Percentiles rank a stretch among this genome's conserved stretches.
These are phyloP conservation scores for Tipula unca DNA, from an alignment of 2,888 invertebrate genomes.

Conservation along the genomic window DNA sequence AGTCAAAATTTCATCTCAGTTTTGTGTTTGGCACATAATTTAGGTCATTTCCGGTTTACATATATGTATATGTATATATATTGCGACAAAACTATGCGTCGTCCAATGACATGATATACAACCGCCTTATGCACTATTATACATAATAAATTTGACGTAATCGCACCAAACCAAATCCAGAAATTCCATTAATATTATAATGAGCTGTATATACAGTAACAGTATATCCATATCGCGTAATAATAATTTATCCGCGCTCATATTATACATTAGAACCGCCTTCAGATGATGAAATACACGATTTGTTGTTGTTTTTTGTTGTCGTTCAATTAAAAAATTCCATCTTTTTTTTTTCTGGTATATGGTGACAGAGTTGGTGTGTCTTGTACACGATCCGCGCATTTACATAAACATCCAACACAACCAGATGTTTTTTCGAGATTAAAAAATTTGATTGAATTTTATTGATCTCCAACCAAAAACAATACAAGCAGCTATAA, in stretches of 20 bases:
- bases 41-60: neutral
- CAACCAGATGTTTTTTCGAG: neutral
- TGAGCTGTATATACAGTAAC: neutral
- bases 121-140: neutral
- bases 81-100: neutral
- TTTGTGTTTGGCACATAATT: neutral
- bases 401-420: neutral
- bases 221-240: neutral
- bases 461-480: neutral
- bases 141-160: neutral
- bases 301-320: neutral
- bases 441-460: neutral
- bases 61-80: too few species aligned
- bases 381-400: neutral
- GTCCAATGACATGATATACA: neutral
- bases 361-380: constrained; percentile 14
- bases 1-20: neutral
- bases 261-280: neutral
- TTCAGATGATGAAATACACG: neutral
- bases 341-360: neutral
- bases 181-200: neutral
- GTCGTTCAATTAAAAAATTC: neutral
- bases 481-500: neutral
- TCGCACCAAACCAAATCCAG: neutral
- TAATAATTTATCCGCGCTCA: neutral